Conservation (phyloP, 2,113 vertebrate species). For the Menura novaehollandiae region DNA sequence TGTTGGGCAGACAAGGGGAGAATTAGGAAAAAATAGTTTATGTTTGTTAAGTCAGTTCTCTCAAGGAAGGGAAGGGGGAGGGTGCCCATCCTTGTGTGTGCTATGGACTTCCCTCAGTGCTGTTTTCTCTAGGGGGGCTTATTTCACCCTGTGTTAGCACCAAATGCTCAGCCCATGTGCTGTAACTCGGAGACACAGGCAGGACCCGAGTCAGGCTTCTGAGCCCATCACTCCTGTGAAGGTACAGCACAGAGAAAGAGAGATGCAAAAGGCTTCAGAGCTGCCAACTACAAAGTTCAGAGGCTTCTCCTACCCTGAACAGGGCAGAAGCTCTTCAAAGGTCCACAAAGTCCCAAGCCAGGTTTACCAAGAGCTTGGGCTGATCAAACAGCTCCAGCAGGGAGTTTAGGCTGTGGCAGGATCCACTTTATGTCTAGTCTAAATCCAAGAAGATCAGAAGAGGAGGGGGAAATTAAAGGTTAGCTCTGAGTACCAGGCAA, state of each 20-base stretch:
- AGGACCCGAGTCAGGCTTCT: neutral
- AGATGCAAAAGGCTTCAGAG: neutral
- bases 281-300: neutral
- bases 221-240: neutral
- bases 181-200: neutral
- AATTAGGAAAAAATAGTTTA: neutral
- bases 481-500: neutral
- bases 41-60: neutral
- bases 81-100: neutral
- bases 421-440: neutral
- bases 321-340: neutral
- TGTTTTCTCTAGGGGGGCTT: neutral
- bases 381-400: neutral
- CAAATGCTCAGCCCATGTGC: neutral
- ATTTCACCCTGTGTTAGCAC: neutral
- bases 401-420: neutral
- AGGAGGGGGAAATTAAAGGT: conserved; percentile 3
- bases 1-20: neutral
- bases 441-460: neutral
- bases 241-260: neutral
- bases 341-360: neutral
- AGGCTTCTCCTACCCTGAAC: neutral
- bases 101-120: rapidly evolving
- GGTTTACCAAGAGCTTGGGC: neutral
- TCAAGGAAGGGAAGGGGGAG: neutral